Evolutionary conservation across 2,113 vertebrate genomes (phyloP).

Genomic region (Helogale parvula): DNA sequence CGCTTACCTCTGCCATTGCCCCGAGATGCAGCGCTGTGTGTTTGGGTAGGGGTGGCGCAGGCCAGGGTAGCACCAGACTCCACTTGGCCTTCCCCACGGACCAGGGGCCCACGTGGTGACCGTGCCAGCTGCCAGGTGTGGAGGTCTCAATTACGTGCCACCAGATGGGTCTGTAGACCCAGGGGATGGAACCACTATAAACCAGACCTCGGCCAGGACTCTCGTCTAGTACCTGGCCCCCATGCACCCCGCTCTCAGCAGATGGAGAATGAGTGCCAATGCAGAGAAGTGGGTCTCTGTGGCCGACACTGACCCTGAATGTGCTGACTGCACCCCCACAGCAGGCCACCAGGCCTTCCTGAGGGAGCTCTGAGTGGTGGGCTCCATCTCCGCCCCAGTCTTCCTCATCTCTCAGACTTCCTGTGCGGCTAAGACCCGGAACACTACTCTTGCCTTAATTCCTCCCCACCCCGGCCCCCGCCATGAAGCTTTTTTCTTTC

Average conservation of each 20-base stretch:
- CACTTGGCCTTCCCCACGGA: not conserved
- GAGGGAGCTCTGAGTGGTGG: too few species aligned
- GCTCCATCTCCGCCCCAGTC: not conserved
- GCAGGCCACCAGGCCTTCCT: not conserved
- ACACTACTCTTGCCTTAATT: not conserved
- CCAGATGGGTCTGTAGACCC: not conserved
- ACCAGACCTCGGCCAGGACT: not conserved
- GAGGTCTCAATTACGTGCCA: rapidly evolving
- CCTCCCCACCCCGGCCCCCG: not conserved
- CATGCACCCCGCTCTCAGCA: rapidly evolving
- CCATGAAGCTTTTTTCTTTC: not conserved
- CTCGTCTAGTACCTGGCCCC: not conserved
- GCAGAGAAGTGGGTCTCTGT: not conserved
- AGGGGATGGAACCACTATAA: rapidly evolving
- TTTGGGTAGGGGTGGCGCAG: not conserved
- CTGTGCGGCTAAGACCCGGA: not conserved
- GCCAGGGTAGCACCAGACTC: not conserved
- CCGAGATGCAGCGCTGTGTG: not conserved
- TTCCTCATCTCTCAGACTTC: not conserved
- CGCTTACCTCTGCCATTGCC: not conserved
- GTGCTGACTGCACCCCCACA: not conserved
- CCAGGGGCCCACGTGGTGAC: not conserved
- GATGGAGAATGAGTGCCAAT: not conserved
- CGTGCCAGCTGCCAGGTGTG: not conserved
- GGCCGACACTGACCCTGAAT: not conserved